These are phyloP conservation scores for Sander vitreus DNA, from an alignment of 2,113 vertebrate genomes.

Conservation along the genomic window DNA sequence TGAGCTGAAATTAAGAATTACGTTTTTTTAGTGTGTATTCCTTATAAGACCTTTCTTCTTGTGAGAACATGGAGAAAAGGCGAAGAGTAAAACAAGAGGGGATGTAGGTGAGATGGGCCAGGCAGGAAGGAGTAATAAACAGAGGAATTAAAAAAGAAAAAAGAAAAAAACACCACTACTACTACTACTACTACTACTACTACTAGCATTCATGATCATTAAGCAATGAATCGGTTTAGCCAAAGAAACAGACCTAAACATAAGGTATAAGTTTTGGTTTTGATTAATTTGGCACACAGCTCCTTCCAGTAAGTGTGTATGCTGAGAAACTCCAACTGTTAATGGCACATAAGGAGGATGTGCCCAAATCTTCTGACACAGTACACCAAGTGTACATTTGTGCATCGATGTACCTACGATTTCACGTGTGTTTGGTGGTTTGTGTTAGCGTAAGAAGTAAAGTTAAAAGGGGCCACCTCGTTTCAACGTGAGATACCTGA, in stretches of 20 bases:
- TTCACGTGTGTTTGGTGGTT: background rate
- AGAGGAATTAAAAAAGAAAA: too few relatives aligned
- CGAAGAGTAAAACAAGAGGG: background rate
- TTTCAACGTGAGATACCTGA: background rate
- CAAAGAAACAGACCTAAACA: background rate
- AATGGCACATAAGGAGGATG: background rate
- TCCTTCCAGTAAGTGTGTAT: constrained; percentile 1
- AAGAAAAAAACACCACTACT: too few relatives aligned
- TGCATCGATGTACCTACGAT: background rate
- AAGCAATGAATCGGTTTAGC: background rate
- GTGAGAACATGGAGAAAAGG: background rate
- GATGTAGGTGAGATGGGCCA: too few relatives aligned
- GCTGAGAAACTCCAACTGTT: background rate
- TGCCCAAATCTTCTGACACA: background rate
- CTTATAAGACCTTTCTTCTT: background rate
- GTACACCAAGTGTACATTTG: background rate
- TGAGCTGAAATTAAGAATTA: background rate
- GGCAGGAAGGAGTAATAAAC: background rate
- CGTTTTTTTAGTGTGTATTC: background rate
- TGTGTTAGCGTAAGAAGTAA: background rate
- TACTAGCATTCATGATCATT: background rate
- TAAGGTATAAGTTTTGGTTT: background rate
- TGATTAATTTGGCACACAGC: background rate
- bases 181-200: too few relatives aligned
- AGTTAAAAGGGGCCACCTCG: constrained; percentile 1